These are phyloP conservation scores for Cyclophora albipunctata DNA, from an alignment of 2,888 invertebrate species.

Conservation along the genomic window DNA sequence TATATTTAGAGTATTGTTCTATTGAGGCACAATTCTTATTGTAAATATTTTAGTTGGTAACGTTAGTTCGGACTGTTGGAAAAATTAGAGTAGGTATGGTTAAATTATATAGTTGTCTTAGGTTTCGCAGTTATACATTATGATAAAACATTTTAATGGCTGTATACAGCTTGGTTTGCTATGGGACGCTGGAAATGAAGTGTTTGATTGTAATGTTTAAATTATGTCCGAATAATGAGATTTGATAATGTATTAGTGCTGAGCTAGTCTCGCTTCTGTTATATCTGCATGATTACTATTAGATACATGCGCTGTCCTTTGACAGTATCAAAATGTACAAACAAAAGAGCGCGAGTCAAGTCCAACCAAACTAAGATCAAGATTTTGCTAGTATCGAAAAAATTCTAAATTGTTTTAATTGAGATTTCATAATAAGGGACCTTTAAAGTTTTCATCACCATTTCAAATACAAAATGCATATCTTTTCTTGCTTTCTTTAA, in stretches of 20 bases:
- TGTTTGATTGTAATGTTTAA: not conserved
- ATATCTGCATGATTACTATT: constrained; percentile 24
- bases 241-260: constrained; percentile 19
- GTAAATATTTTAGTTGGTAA: constrained; percentile 67
- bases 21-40: constrained; percentile 69
- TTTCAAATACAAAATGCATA: no score
- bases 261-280: constrained; percentile 24
- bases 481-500: no score
- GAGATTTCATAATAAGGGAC: no score
- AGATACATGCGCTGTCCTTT: constrained; percentile 12
- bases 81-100: constrained; percentile 41
- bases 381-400: no score
- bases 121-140: not conserved
- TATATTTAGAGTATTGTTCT: constrained; percentile 51
- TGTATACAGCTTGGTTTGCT: no score
- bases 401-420: no score
- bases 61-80: constrained; percentile 51
- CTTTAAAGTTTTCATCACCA: no score
- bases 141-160: no score
- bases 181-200: not conserved
- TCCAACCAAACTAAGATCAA: not conserved
- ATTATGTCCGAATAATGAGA: constrained; percentile 20
- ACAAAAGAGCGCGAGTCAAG: constrained; percentile 4
- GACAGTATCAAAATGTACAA: constrained; percentile 4
- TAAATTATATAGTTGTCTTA: constrained; percentile 3